phyloP scores from a whole-genome alignment of 2,888 invertebrate genomes.

The Apamea monoglypha region DNA sequence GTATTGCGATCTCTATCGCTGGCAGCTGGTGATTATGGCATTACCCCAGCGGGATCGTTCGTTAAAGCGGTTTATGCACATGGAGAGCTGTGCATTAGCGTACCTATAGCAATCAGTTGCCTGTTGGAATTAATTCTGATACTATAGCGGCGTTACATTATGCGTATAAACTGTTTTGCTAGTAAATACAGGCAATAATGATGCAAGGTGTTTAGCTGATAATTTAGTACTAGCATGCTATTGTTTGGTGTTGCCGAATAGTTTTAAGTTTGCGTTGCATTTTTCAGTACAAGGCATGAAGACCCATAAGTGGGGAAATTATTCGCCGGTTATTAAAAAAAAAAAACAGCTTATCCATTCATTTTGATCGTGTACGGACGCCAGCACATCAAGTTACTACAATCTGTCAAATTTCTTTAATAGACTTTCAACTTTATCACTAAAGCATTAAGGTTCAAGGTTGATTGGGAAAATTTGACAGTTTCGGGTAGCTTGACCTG shows the following conservation, averaged over 20 bases:
- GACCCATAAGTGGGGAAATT: neutral
- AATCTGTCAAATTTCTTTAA: no score
- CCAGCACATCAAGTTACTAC: no score
- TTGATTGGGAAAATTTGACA: no score
- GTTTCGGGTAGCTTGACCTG: no score
- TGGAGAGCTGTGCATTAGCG: constrained; percentile 11
- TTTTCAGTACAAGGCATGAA: neutral
- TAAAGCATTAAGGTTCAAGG: no score
- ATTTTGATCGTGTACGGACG: no score
- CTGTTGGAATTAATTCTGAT: constrained; percentile 30
- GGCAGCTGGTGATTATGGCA: constrained; percentile 33
- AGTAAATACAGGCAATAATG: neutral
- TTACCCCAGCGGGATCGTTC: constrained; percentile 31
- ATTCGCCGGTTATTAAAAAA: no score
- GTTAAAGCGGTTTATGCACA: constrained; percentile 20
- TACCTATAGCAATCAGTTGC: constrained; percentile 20
- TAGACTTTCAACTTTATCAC: no score
- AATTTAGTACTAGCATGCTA: neutral
- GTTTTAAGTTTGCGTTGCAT: neutral
- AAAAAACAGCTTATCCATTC: no score
- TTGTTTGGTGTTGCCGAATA: neutral
- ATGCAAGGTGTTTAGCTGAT: constrained; percentile 1
- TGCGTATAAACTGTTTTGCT: constrained; percentile 13
- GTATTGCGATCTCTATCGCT: constrained; percentile 21
- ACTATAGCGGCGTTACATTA: neutral